A percentile compares a stretch with the other conserved stretches of the same genome.
phyloP scores from a whole-genome alignment of 2,797 vertebrate genomes.

The Urophycis tenuis region DNA sequence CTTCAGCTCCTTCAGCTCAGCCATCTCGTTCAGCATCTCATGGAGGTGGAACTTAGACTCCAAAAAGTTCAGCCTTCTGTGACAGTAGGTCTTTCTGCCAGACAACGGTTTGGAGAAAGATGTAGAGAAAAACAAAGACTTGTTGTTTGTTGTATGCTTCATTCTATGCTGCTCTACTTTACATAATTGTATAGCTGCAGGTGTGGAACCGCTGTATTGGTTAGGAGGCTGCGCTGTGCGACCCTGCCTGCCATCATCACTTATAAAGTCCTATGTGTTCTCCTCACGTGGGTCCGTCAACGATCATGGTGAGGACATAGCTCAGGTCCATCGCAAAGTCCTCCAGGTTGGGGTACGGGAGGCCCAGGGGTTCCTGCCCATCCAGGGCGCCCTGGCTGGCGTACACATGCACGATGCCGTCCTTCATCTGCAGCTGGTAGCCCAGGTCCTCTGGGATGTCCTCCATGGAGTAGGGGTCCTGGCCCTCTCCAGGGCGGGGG shows the following conservation, averaged over 20 bases:
- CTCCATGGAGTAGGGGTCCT: slow-evolving; percentile 83
- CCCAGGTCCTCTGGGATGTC: slow-evolving; percentile 82
- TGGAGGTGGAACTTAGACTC: slow-evolving; percentile 93
- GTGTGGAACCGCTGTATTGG: neutral
- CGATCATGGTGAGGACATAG: slow-evolving; percentile 88
- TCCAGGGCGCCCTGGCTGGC: slow-evolving; percentile 71
- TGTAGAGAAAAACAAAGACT: neutral
- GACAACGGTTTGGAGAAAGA: neutral
- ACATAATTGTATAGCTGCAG: neutral
- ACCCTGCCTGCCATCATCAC: neutral
- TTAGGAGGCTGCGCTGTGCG: neutral
- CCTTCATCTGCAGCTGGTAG: slow-evolving; percentile 81
- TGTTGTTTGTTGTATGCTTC: neutral
- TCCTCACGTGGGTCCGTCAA: slow-evolving; percentile 85
- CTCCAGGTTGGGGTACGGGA: slow-evolving; percentile 91
- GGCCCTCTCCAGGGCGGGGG: slow-evolving; percentile 71
- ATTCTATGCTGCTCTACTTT: neutral
- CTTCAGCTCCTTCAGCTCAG: slow-evolving; percentile 92
- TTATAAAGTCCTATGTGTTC: neutral
- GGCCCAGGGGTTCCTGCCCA: slow-evolving; percentile 70
- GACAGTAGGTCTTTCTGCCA: slow-evolving; percentile 91
- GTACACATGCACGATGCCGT: slow-evolving; percentile 85
- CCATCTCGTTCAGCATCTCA: slow-evolving; percentile 97
- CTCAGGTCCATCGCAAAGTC: slow-evolving; percentile 91
- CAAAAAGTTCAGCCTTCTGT: slow-evolving; percentile 89